Percentiles rank a stretch among this genome's conserved stretches.
These are phyloP conservation scores for Cariama cristata DNA, from an alignment of 2,113 vertebrate species.

Conservation along the genomic window DNA sequence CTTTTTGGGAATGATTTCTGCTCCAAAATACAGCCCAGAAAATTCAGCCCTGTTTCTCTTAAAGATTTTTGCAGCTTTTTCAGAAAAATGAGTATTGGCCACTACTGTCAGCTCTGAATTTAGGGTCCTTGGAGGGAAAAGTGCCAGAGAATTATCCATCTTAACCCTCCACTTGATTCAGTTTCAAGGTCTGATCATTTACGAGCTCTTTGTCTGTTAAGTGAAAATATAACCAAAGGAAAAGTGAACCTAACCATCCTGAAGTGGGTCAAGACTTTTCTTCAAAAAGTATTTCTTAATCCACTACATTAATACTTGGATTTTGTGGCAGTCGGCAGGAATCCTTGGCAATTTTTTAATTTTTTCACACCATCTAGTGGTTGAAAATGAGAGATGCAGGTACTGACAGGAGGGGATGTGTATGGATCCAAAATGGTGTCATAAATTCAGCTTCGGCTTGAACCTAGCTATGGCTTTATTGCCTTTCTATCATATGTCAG, in stretches of 20 bases:
- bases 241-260: background rate
- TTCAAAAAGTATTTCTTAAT: conserved; percentile 47
- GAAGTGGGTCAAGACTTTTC: conserved; percentile 43
- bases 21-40: conserved; percentile 26
- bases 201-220: conserved; percentile 5
- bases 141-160: conserved; percentile 54
- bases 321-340: conserved; percentile 30
- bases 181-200: conserved; percentile 63
- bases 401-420: conserved; percentile 38
- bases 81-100: conserved; percentile 49
- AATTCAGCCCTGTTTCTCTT: background rate
- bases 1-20: conserved; percentile 30
- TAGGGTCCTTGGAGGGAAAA: conserved; percentile 51
- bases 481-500: conserved; percentile 75
- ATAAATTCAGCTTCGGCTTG: conserved; percentile 73
- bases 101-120: conserved; percentile 54
- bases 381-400: conserved; percentile 73
- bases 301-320: conserved; percentile 6
- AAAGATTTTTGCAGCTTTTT: conserved; percentile 42
- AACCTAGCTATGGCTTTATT: conserved; percentile 73
- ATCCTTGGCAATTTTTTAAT: conserved; percentile 66
- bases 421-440: conserved; percentile 72
- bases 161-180: conserved; percentile 34
- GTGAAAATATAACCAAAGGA: conserved; percentile 39
- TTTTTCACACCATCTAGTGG: conserved; percentile 86